Percentiles rank a stretch among this genome's conserved stretches.
Evolutionary conservation across 2,888 invertebrate species (phyloP).

Genomic region (Athripsodes cinereus): DNA sequence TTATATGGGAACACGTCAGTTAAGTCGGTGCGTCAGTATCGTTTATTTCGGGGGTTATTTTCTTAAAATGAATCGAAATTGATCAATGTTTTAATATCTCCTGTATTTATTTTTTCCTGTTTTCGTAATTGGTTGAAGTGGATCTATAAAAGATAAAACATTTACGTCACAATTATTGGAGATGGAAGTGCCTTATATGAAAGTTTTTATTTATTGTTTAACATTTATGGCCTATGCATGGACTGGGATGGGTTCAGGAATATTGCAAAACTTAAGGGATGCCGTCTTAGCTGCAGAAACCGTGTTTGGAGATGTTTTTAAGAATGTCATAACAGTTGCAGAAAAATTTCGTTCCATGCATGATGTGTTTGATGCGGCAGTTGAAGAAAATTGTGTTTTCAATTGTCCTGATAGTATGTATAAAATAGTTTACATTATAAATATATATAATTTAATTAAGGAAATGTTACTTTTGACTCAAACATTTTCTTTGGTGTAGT

Average conservation of each 20-base stretch:
- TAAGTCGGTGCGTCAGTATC: no score
- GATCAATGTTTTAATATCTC: no score
- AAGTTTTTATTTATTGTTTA: constrained; percentile 64
- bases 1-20: neutral
- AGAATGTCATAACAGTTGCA: constrained; percentile 66
- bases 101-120: no score
- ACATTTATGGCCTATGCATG: constrained; percentile 76
- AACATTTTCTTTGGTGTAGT: no score
- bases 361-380: constrained; percentile 78
- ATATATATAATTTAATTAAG: no score
- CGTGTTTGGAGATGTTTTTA: constrained; percentile 72
- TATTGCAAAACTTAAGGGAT: constrained; percentile 67
- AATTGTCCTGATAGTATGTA: constrained; percentile 64
- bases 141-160: no score
- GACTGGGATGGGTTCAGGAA: constrained; percentile 72
- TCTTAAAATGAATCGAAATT: no score
- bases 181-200: constrained; percentile 74
- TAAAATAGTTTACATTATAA: neutral
- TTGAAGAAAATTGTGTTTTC: constrained; percentile 76
- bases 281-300: constrained; percentile 74
- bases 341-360: constrained; percentile 70
- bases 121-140: no score
- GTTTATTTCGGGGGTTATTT: no score
- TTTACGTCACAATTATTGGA: neutral
- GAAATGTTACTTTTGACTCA: no score